Evolutionary conservation across 2,888 invertebrate genomes (phyloP).

Genomic region (Ectemnius continuus): DNA sequence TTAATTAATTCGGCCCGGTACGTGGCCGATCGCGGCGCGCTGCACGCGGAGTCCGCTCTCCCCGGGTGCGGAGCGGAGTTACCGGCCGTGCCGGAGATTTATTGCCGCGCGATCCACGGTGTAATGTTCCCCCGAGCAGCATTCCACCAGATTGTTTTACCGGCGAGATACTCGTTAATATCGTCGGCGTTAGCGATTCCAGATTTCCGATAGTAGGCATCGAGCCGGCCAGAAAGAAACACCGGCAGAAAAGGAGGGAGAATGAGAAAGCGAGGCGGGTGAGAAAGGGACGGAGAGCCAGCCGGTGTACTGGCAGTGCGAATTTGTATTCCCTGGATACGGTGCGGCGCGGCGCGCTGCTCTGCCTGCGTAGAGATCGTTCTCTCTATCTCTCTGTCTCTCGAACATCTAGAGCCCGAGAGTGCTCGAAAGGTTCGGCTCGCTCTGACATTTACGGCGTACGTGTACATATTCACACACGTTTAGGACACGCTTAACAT

Average conservation of each 20-base stretch:
- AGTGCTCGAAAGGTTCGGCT: constrained; percentile 45
- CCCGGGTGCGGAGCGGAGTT: constrained; percentile 9
- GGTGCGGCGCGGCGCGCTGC: too few species aligned
- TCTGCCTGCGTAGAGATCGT: constrained; percentile 5
- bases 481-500: constrained; percentile 62
- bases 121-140: constrained; percentile 27
- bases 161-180: constrained; percentile 44
- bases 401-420: not conserved
- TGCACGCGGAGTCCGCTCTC: constrained; percentile 7
- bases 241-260: too few species aligned
- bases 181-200: constrained; percentile 33
- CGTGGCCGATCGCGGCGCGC: too few species aligned
- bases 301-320: constrained; percentile 20
- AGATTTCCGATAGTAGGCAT: constrained; percentile 36
- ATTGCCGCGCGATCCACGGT: constrained; percentile 25
- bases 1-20: constrained; percentile 30
- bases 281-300: not conserved
- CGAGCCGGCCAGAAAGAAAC: constrained; percentile 8
- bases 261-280: constrained; percentile 5
- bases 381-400: not conserved
- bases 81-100: constrained; percentile 38
- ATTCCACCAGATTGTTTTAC: constrained; percentile 49
- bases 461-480: constrained; percentile 53
- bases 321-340: constrained; percentile 52
- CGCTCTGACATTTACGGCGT: constrained; percentile 58